Base-by-base conservation (phyloP, 2,797 vertebrate genomes). In the Caiman crocodilus region DNA sequence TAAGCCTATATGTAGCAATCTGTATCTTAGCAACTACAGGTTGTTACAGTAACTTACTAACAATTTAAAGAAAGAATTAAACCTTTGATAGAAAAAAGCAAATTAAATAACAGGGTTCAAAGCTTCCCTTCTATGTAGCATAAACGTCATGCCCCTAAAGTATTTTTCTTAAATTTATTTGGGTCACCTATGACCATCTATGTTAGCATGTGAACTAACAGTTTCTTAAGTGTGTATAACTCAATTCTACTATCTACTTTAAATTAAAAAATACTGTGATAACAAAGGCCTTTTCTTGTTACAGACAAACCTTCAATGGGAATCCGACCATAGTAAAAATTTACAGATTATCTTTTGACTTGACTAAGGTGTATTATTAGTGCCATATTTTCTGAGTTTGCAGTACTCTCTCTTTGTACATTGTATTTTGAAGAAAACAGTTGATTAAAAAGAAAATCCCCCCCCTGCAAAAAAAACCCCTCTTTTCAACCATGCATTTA, bases 21-120 rank as follows among this genome's bases (percentile, higher is more conserved):
- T 87, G 76, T 85, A n/a, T 86, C 94, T 90, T 92, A 95, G 93
- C 92, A 96, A 96, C 93, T 87, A 32, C 59, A 90, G 28, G 85
- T 59, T 84, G 82, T 92, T 84, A 92, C 15, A 95, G 87, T 59
- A 94, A 96, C 81, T 60, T 7, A 42, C 32, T 93, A 59, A 79
- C 93, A 89, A 80, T 56, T 5, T 42, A 58, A 80, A 76, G 23
- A 64, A 85, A 82, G 73, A 79, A 89, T 61, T 60, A 94, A 84
- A 25, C 79, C 71, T 14, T 81, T 65, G 42, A 56, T 67, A 76
- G 26, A 5, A 69, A 79, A 57, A 13, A 21, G 1, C 18, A 35
- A 57, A 76, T 89, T 81, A 83, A 73, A 83, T 11, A 21, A 50
- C 3, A 4, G 30, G 5, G 30, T 73, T 90, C 25, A 4, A 78